These are phyloP conservation scores for Diplogasteroides magnus DNA, from an alignment of 1,140 invertebrate species.

Conservation along the genomic window DNA sequence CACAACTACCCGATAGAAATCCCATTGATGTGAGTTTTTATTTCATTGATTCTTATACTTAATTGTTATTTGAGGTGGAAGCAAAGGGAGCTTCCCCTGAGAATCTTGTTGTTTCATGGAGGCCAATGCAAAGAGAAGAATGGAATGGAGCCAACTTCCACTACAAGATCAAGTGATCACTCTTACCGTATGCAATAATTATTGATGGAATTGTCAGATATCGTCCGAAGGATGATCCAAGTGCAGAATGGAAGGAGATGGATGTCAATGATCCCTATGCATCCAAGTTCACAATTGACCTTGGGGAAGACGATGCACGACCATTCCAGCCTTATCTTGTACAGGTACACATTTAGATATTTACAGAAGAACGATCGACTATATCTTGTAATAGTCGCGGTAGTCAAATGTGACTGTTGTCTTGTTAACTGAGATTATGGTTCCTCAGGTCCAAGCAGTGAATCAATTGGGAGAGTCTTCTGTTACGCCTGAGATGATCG, in stretches of 20 bases:
- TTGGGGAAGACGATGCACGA: conserved; percentile 43
- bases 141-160: conserved; percentile 53
- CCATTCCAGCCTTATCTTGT: conserved; percentile 49
- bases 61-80: conserved; percentile 42
- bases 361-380: background rate
- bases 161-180: conserved; percentile 38
- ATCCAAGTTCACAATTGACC: conserved; percentile 41
- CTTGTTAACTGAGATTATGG: background rate
- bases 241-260: conserved; percentile 41
- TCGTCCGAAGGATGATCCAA: conserved; percentile 15
- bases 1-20: conserved; percentile 82
- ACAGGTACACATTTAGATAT: conserved; percentile 30
- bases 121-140: conserved; percentile 50
- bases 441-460: conserved; percentile 64
- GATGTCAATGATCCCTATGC: conserved; percentile 46
- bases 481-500: conserved; percentile 74
- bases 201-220: conserved; percentile 9
- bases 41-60: background rate
- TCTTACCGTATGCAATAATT: background rate
- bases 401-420: too few species aligned
- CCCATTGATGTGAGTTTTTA: conserved; percentile 77
- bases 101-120: conserved; percentile 84
- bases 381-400: too few species aligned
- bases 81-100: conserved; percentile 78
- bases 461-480: conserved; percentile 82